phyloP scores from a whole-genome alignment of 1,140 invertebrate genomes.

The Akabosia matsudoensis region DNA sequence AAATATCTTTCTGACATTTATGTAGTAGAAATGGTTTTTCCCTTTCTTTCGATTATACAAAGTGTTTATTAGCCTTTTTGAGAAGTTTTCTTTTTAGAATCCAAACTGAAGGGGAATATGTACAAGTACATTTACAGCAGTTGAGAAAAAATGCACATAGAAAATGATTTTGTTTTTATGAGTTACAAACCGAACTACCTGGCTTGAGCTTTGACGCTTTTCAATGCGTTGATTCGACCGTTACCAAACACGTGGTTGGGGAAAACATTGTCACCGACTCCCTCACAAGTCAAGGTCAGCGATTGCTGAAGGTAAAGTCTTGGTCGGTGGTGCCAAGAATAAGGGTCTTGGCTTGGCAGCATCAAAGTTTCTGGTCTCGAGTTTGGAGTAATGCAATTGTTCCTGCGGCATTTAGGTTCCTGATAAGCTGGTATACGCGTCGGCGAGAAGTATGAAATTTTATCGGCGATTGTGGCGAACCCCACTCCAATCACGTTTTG shows the following conservation, averaged over 20 bases:
- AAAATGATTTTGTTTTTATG: no score
- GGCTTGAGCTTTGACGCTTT: neutral
- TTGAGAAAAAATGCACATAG: no score
- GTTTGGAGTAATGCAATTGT: neutral
- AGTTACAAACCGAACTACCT: no score
- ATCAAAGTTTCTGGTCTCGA: neutral
- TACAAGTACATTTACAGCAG: no score
- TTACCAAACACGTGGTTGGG: neutral
- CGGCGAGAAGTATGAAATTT: neutral
- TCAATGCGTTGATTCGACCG: neutral
- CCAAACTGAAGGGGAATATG: no score
- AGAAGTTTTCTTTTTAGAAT: no score
- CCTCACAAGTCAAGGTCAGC: neutral
- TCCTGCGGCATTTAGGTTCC: neutral
- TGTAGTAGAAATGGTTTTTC: no score
- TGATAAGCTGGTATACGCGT: neutral
- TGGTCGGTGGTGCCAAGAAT: neutral
- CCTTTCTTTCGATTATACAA: no score
- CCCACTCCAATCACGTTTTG: neutral
- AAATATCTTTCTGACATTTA: no score
- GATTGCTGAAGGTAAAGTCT: neutral
- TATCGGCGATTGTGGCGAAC: neutral
- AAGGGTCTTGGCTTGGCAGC: neutral
- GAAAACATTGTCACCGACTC: slow-evolving; percentile 10
- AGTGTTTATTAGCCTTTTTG: no score